A percentile compares a stretch with the other conserved stretches of the same genome.
Evolutionary conservation across 2,113 vertebrate species (phyloP).

Genomic region (Phainopepla nitens): DNA sequence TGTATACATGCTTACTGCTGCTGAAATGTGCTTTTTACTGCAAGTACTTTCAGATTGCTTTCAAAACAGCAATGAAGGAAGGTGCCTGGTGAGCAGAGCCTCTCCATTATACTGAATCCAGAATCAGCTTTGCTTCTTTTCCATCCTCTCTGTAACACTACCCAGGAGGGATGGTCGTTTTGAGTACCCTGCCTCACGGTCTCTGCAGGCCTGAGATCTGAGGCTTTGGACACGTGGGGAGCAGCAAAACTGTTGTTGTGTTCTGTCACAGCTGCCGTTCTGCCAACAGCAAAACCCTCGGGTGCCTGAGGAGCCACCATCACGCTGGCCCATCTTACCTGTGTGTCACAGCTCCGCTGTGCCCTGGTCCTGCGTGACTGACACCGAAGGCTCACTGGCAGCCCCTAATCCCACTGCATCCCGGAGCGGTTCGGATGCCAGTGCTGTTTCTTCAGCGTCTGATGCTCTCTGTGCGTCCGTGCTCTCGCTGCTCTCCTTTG

Average conservation of each 20-base stretch:
- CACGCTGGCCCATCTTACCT: slow-evolving; percentile 34
- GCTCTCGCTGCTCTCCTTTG: background rate
- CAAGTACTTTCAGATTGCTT: background rate
- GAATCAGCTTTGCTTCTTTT: background rate
- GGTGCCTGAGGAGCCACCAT: background rate
- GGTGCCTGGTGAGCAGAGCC: background rate
- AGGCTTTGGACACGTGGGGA: background rate
- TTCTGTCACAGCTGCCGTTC: background rate
- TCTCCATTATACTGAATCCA: background rate
- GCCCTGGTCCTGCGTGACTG: background rate
- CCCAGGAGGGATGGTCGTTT: background rate
- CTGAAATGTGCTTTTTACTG: background rate
- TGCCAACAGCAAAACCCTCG: background rate
- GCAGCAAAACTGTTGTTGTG: background rate
- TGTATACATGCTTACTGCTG: background rate
- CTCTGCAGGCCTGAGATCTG: background rate
- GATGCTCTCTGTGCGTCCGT: background rate
- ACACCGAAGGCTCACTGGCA: background rate
- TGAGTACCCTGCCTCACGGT: background rate
- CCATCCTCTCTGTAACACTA: background rate
- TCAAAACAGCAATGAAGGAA: background rate
- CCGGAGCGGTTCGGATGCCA: background rate
- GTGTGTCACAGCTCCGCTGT: background rate
- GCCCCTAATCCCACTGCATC: background rate
- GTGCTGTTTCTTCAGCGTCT: background rate